Evolutionary conservation across 2,797 vertebrate species (phyloP), one percentile per base, ranked within the genome.

Genomic region (Champsocephalus gunnari): DNA sequence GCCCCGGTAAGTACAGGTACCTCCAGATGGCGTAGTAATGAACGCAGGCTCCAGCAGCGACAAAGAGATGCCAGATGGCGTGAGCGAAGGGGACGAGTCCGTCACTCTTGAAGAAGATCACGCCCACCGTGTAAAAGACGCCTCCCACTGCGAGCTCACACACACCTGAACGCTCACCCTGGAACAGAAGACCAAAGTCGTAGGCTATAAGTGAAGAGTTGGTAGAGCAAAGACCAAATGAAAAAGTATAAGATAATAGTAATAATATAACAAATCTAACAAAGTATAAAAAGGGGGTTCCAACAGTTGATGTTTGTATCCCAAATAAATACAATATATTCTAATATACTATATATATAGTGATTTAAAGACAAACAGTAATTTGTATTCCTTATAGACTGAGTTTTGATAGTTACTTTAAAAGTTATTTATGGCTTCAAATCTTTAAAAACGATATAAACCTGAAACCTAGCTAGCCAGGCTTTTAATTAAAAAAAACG

Each of bases 31-130:
- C 97, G 0, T 98, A 99, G 85, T 99, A 99, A 82, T 98, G 97
- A 61, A 96, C 78, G 0, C 87, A 92, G 2, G 98, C 97, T 80
- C 97, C 97, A 0, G 92, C 88, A 0, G 95, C 97, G 38, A 99
- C 98, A 0, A 99, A 98, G 45, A 99, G 93, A 67, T 99, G 98
- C 97, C 98, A 99, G 93, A 99, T 98, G 87, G 98, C 97, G 0
- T 99, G 98, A 54, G 97, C 97, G 0, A 99, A 99, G 9, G 98
- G 98, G 54, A 98, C 95, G 17, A 97, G 93, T 34, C 98, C 97
- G 0, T 99, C 97, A 0, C 98, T 98, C 81, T 97, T 98, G 91
- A 99, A 99, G 95, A 99, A 99, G 66, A 96, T 90, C 49, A 96
- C 96, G 3, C 98, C 98, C 90, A 98, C 88, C 87, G 94, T 94